phyloP scores from a whole-genome alignment of 2,888 invertebrate genomes.

The Harpalus rufipes region DNA sequence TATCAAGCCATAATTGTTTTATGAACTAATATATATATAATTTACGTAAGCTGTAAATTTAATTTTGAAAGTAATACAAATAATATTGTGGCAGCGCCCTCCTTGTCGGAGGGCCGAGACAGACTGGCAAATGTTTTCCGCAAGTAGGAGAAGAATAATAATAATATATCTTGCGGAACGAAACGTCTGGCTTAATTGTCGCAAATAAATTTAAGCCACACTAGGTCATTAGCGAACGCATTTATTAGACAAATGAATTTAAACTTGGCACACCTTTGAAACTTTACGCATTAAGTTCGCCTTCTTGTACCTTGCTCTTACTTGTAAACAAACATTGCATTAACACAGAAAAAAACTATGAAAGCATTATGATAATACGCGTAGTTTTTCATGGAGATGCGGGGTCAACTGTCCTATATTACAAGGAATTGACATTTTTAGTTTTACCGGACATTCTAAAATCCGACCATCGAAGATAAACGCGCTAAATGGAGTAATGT shows the following conservation, averaged over 20 bases:
- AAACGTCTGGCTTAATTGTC: conserved; percentile 65
- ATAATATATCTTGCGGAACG: conserved; percentile 64
- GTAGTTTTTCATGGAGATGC: no score
- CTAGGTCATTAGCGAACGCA: conserved; percentile 66
- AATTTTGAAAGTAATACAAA: not conserved
- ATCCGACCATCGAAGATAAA: no score
- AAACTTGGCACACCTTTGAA: conserved; percentile 65
- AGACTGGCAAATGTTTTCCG: conserved; percentile 61
- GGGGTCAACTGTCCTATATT: no score
- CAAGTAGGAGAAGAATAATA: conserved; percentile 65
- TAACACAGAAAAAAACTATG: not conserved
- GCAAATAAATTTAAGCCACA: conserved; percentile 65
- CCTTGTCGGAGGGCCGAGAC: not conserved
- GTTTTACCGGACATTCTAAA: no score
- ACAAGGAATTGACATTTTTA: no score
- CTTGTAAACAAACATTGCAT: conserved; percentile 1
- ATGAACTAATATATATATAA: no score
- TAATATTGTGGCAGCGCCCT: not conserved
- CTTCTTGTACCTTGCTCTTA: conserved; percentile 14
- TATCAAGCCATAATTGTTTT: no score
- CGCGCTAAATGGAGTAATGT: no score
- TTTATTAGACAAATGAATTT: conserved; percentile 67
- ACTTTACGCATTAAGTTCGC: conserved; percentile 59
- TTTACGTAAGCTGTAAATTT: not conserved
- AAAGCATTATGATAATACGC: no score